Evolutionary conservation across 2,888 invertebrate species (phyloP), one percentile per base, ranked within the genome.

Genomic region (Perithous albicinctus): DNA sequence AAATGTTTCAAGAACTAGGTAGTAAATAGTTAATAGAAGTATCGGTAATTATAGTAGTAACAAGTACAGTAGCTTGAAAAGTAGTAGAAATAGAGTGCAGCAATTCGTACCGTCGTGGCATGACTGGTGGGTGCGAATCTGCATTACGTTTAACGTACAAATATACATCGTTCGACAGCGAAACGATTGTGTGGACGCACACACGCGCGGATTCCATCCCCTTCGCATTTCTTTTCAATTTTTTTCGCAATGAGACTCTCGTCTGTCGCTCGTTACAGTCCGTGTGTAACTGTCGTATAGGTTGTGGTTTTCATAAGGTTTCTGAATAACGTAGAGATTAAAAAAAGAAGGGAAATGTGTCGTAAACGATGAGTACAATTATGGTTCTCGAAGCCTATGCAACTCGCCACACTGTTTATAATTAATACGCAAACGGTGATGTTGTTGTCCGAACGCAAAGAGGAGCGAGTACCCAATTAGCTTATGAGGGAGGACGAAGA

Each of bases 61-160:
- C 15, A 59, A 15, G n/a, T 59, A 59, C 1, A 32, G 15, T 59
- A 59, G n/a, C 15, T 59, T 18, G 18, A 59, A 32, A 64, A 64
- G 51, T 69, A 51, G 35, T 54, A 54, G 32, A 35, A 70, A 51
- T 54, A 41, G 67, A 51, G 70, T 54, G 76, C 66, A 80, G 75
- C 64, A 75, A 74, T 82, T 82, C 70, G 76, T 72, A 83, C 74
- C 51, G 75, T 70, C 76, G 73, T 82, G 59, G 67, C 78, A 78
- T 79, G 80, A 84, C 73, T 66, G 74, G 69, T 82, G 72, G 77
- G 67, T 78, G 83, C 83, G 84, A 85, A 84, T 82, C 80, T 83
- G 82, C 78, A 61, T 82, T 67, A 41, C 41, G 72, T 70, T n/a
- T 83, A 81, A 82, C 74, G 73, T 80, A 23, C 20, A 48, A 10